Percentiles rank a stretch among this genome's conserved stretches.
Evolutionary conservation across 2,113 vertebrate genomes (phyloP).

Genomic region (Oncorhynchus gorbuscha): DNA sequence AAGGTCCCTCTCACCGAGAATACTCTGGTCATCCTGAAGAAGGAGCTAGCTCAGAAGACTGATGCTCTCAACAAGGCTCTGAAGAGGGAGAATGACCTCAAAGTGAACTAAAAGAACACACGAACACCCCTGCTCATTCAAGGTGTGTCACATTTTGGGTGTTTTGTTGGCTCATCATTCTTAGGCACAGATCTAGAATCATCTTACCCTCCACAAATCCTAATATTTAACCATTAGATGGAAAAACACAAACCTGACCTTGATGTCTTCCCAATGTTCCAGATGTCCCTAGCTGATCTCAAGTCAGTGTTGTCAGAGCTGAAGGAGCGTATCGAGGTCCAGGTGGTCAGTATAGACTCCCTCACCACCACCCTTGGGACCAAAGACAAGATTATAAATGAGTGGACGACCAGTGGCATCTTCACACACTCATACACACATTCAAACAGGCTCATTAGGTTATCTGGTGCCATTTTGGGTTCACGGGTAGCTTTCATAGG

Average conservation of each 20-base stretch:
- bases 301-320: slow-evolving; percentile 65
- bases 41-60: slow-evolving; percentile 71
- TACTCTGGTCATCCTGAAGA: slow-evolving; percentile 61
- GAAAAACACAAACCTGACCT: too few relatives aligned
- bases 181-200: too few relatives aligned
- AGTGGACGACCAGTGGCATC: slow-evolving; percentile 10
- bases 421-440: not conserved
- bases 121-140: too few relatives aligned
- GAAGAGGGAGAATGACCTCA: slow-evolving; percentile 75
- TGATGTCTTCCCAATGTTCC: not conserved
- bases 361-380: slow-evolving; percentile 69
- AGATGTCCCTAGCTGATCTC: slow-evolving; percentile 72
- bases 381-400: slow-evolving; percentile 75
- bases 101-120: slow-evolving; percentile 52
- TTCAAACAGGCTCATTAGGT: not conserved
- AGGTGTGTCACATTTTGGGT: not conserved
- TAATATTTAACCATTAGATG: too few relatives aligned
- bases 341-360: slow-evolving; percentile 66
- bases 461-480: not conserved
- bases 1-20: slow-evolving; percentile 59
- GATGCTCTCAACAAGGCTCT: slow-evolving; percentile 74
- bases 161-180: not conserved
- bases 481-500: not conserved
- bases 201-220: too few relatives aligned
- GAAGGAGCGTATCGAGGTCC: slow-evolving; percentile 60